Base-by-base conservation (phyloP, 2,797 vertebrate genomes). In the Decapterus maruadsi region DNA sequence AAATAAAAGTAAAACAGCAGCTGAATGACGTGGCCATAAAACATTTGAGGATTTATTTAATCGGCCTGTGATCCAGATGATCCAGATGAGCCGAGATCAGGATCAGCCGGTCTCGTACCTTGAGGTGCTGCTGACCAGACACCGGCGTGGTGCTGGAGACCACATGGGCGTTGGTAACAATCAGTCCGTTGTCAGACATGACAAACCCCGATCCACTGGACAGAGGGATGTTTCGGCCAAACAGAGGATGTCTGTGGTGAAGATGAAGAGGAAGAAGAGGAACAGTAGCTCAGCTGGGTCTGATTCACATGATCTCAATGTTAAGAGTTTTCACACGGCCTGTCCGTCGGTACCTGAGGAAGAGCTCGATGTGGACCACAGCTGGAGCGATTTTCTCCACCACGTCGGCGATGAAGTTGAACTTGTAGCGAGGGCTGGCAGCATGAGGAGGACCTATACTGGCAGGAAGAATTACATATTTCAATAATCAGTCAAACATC, bases 401-500 rank as follows among this genome's bases (percentile, higher is more conserved):
- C 81, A 99, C 97, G 40, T 99, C 97, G 0, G 97, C 97, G 2
- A 99, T 99, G 94, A 99, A 99, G 95, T 99, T 99, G 92, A 98
- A 99, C 93, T 97, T 99, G 93, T 96, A 97, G 70, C 97, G 94
- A 0, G 97, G 97, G 85, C 97, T 99, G 94, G 80, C 93, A 81
- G 91, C 92, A 82, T 96, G 92, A 93, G 94, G 92, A 81, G 95
- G 94, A 96, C 96, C 97, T 98, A 93, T 94, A 93, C 96, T 96
- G 94, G 94, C 96, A 92, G 85, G 90, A 96, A 97, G 85, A 95
- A 96, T 81, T 8, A 40, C 14, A 34, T 10, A 79, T 68, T 85
- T 85, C 57, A 81, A 55, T 48, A 62, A 60, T 4, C 31, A 69
- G 29, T 45, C 22, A 20, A 5, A 51, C 20, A 56, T 40, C 3